Evolutionary conservation across 2,888 invertebrate genomes (phyloP), one percentile per base, ranked within the genome.

Genomic region (Podotricha telesiphe): DNA sequence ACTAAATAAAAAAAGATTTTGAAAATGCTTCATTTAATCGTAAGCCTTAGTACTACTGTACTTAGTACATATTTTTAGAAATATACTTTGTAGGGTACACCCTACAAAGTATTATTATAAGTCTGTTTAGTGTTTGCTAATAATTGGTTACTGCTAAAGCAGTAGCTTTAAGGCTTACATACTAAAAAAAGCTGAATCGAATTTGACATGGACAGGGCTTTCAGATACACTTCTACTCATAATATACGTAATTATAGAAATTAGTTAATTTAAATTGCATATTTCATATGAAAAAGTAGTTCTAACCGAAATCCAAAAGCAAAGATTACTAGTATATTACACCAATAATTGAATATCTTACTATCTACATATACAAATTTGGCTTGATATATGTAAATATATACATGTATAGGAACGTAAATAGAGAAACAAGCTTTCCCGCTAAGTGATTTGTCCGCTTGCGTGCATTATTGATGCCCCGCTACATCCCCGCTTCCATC

Each of bases 391-490:
- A 59, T 34, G 51, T 65, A 34, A 34, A 47, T 65, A 65, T 47
- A 55, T 62, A 51, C 17, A 48, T 58, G 42, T 40, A 20, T 40
- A 42, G 19, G 48, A 51, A 53, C 37, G 65, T 70, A 73, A 62
- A 71, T 61, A 70, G 62, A 62, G 51, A 72, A 68, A 73, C 66
- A 73, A 63, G 61, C 65, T 40, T 75, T 74, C 72, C 78, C 83
- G 81, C 82, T 87, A 86, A 88, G 88, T 88, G 89, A 83, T 86
- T 86, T 86, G 88, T 86, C 86, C 87, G 89, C 83, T 86, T 79
- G 77, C 81, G 34, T 89, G 87, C 84, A 89, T 89, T 86, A 88
- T 89, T 88, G 79, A 89, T 89, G 87, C 77, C 71, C 69, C 48
- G 65, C 50, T 70, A 67, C 67, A 58, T 63, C 67, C 73, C 70